Evolutionary conservation across 2,797 vertebrate species (phyloP).

Genomic region (Clarias laeviceps): DNA sequence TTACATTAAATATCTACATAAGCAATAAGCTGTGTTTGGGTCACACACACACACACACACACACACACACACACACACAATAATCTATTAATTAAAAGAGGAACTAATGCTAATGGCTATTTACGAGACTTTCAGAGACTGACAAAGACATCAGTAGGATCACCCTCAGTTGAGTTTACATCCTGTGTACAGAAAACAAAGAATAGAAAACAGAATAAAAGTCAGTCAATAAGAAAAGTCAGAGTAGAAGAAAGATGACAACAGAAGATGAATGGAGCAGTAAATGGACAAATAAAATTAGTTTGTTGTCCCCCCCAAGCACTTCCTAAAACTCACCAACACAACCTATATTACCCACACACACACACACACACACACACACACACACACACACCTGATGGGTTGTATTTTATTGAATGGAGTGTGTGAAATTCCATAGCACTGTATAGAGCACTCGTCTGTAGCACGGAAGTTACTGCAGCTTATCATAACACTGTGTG

Average conservation of each 20-base stretch:
- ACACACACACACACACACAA: neutral
- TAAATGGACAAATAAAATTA: conserved; percentile 1
- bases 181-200: neutral
- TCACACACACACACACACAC: neutral
- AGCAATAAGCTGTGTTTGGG: neutral
- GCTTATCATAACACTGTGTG: conserved; percentile 37
- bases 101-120: neutral
- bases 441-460: conserved; percentile 13
- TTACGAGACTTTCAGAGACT: neutral
- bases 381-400: conserved; percentile 11
- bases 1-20: neutral
- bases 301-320: neutral
- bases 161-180: neutral
- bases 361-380: neutral
- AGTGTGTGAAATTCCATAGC: conserved; percentile 28
- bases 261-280: neutral
- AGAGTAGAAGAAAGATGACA: neutral
- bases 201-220: neutral
- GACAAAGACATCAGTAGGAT: neutral
- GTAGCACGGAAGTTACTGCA: neutral
- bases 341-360: neutral
- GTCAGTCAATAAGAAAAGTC: neutral
- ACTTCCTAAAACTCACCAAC: conserved; percentile 1
- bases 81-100: neutral
- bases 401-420: neutral